phyloP scores from a whole-genome alignment of 2,797 vertebrate species.

The Apogon talboti region DNA sequence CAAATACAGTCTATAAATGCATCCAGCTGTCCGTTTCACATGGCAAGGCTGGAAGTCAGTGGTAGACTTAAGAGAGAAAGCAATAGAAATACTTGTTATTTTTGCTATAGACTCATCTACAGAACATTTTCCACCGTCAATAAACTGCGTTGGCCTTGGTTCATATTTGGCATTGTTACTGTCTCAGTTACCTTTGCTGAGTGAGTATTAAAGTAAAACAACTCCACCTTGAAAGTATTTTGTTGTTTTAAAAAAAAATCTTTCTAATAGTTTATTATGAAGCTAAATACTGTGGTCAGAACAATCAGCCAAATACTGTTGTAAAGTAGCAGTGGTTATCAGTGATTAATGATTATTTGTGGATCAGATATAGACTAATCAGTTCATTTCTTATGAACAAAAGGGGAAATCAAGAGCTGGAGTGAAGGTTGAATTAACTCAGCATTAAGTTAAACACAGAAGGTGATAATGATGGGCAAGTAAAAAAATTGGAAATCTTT shows the following conservation, averaged over 20 bases:
- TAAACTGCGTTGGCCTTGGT: no score
- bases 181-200: no score
- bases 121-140: not conserved
- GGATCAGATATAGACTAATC: not conserved
- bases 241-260: no score
- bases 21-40: constrained; percentile 46
- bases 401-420: not conserved
- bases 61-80: constrained; percentile 26
- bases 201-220: no score
- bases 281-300: no score
- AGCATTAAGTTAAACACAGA: not conserved
- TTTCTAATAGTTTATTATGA: no score
- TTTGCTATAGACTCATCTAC: not conserved
- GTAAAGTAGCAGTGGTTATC: no score
- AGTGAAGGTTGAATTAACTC: not conserved
- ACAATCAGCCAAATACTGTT: no score
- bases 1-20: constrained; percentile 70
- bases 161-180: no score
- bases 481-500: no score
- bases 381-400: not conserved
- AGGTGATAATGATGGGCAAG: no score
- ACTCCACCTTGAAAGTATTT: no score
- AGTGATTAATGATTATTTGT: not conserved
- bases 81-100: not conserved
- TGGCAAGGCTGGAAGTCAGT: constrained; percentile 27